Evolutionary conservation across 2,888 invertebrate genomes (phyloP).

Genomic region (Idaea aversata): DNA sequence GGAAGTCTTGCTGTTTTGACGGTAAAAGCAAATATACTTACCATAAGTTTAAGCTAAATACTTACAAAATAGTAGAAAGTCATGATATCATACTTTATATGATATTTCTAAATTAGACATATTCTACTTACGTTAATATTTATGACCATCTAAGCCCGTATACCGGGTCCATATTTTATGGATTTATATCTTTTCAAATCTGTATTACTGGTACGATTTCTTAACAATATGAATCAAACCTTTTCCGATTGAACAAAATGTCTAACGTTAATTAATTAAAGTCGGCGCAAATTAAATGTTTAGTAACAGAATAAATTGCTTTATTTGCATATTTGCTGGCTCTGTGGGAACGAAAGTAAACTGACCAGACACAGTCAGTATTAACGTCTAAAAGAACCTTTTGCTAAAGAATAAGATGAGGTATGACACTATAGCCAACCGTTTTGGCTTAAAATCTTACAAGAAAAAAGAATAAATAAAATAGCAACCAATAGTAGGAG

Average conservation of each 20-base stretch:
- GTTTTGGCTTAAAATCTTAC: neutral
- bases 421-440: too few relatives aligned
- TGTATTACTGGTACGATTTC: neutral
- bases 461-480: neutral
- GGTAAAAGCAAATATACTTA: too few relatives aligned
- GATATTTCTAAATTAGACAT: neutral
- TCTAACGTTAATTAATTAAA: neutral
- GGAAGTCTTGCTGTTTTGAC: too few relatives aligned
- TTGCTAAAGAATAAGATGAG: too few relatives aligned
- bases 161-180: too few relatives aligned
- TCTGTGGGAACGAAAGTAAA: neutral
- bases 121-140: neutral
- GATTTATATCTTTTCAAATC: neutral
- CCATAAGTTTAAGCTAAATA: neutral
- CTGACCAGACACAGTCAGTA: neutral
- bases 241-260: neutral
- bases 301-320: neutral
- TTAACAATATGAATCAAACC: neutral
- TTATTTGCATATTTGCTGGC: neutral
- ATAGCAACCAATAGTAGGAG: slow-evolving; percentile 40
- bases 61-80: neutral
- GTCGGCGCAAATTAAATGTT: neutral
- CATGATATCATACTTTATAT: neutral
- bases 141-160: neutral
- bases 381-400: too few relatives aligned